Percentiles rank a stretch among this genome's conserved stretches.
These are phyloP conservation scores for Oryzias melastigma DNA, from an alignment of 2,113 vertebrate genomes.

Conservation along the genomic window DNA sequence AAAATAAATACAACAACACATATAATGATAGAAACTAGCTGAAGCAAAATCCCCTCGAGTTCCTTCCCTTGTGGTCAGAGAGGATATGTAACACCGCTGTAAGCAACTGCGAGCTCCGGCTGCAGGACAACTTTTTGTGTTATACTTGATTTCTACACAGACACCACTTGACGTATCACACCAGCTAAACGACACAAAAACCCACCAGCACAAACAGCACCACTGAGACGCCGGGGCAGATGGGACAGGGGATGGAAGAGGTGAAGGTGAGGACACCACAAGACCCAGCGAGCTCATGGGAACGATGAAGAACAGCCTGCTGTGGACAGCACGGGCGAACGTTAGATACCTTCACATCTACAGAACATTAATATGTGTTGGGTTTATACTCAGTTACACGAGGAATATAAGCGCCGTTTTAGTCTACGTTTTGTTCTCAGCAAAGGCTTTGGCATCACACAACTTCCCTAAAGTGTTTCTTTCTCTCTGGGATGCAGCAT, in stretches of 20 bases:
- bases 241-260: constrained; percentile 12
- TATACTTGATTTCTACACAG: constrained; percentile 22
- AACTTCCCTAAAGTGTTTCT: constrained; percentile 28
- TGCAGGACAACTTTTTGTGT: not conserved
- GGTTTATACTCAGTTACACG: constrained; percentile 38
- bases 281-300: constrained; percentile 16
- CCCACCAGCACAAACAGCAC: constrained; percentile 71
- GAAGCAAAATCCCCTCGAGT: not conserved
- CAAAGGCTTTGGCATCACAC: constrained; percentile 45
- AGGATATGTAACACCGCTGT: constrained; percentile 4
- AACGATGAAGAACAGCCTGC: not conserved
- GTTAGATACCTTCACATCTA: constrained; percentile 40
- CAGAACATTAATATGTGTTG: constrained; percentile 47
- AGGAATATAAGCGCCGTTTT: constrained; percentile 41
- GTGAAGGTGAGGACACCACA: constrained; percentile 25
- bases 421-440: constrained; percentile 31
- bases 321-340: constrained; percentile 14
- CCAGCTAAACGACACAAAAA: constrained; percentile 62
- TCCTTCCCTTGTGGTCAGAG: constrained; percentile 2
- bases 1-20: too few relatives aligned
- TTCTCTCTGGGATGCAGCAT: constrained; percentile 39
- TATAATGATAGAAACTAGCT: too few relatives aligned
- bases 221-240: constrained; percentile 42
- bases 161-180: constrained; percentile 61
- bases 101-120: constrained; percentile 1